These are phyloP conservation scores for Amyelois transitella DNA, from an alignment of 1,140 invertebrate species.

Conservation along the genomic window DNA sequence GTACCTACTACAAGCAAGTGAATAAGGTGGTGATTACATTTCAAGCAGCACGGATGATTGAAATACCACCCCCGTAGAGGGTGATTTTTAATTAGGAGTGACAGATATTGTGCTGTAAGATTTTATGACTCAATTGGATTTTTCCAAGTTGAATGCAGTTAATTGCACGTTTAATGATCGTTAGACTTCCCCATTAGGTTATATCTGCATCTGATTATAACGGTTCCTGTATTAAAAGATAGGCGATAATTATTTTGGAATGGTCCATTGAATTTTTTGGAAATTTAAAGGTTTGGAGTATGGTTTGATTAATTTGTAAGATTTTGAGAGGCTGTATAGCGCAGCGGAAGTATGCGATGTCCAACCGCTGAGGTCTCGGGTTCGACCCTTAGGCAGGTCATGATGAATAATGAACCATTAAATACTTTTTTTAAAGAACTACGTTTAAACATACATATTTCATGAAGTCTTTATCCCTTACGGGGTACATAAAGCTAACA, in stretches of 20 bases:
- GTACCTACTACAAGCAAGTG: background rate
- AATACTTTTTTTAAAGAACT: no score
- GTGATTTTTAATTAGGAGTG: constrained; percentile 24
- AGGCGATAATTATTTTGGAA: background rate
- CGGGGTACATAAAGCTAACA: no score
- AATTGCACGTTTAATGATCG: constrained; percentile 20
- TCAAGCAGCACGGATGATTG: background rate
- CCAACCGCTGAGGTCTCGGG: no score
- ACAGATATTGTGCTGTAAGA: constrained; percentile 17
- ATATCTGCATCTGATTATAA: constrained; percentile 8
- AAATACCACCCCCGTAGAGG: background rate
- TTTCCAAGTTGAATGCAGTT: constrained; percentile 14
- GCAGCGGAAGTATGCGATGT: no score
- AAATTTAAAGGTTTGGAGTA: background rate
- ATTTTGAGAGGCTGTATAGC: background rate
- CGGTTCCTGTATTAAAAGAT: background rate
- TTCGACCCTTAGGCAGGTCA: no score
- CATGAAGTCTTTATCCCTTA: no score
- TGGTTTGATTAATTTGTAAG: background rate
- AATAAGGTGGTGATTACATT: background rate
- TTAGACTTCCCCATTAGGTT: constrained; percentile 11
- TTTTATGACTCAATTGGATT: constrained; percentile 22
- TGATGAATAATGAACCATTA: no score
- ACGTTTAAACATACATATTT: no score
- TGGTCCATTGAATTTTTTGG: background rate